Evolutionary conservation across 2,113 vertebrate species (phyloP).

Genomic region (Chauna torquata): DNA sequence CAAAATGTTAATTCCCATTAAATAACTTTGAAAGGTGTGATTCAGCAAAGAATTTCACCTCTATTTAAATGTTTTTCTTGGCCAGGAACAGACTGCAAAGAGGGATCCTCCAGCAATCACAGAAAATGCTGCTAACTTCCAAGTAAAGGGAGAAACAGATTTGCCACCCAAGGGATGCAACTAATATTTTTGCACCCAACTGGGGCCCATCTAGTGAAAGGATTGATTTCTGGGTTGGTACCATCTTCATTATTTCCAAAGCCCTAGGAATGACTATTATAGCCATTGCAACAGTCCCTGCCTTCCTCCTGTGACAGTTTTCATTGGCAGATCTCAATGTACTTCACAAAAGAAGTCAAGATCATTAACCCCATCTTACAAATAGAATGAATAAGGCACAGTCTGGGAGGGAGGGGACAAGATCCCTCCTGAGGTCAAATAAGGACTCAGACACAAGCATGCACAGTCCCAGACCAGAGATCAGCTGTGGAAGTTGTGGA

Average conservation of each 20-base stretch:
- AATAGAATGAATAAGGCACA: background rate
- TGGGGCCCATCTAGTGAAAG: background rate
- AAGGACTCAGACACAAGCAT: background rate
- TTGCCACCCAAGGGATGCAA: background rate
- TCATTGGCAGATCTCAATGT: background rate
- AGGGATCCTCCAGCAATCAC: background rate
- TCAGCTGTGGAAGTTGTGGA: background rate
- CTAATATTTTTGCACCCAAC: background rate
- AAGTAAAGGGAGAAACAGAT: background rate
- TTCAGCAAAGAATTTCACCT: background rate
- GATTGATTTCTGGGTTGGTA: background rate
- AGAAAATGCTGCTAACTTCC: background rate
- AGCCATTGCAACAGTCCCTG: background rate
- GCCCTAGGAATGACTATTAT: background rate
- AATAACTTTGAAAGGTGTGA: background rate
- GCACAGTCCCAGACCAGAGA: background rate
- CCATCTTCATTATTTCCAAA: background rate
- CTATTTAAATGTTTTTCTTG: background rate
- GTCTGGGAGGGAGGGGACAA: background rate
- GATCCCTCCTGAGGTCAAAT: background rate
- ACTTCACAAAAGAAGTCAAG: constrained; percentile 22
- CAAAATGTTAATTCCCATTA: background rate
- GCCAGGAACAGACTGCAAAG: background rate
- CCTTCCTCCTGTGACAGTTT: constrained; percentile 13
- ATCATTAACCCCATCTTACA: background rate